phyloP scores from a whole-genome alignment of 2,797 vertebrate genomes.

The Ficedula albicollis region DNA sequence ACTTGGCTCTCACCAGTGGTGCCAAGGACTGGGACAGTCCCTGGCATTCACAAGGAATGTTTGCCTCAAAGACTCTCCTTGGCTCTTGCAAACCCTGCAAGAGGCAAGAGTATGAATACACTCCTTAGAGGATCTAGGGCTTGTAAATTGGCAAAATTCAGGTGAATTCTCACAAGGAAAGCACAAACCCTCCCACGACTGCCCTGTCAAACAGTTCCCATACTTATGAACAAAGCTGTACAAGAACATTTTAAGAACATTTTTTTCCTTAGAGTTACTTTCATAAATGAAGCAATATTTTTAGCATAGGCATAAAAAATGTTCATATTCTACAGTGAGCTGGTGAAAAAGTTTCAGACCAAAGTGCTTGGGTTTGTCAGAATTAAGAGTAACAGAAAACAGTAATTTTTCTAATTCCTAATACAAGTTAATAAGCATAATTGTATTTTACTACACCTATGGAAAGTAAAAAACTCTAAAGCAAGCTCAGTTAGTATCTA shows the following conservation, averaged over 20 bases:
- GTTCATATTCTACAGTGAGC: background rate
- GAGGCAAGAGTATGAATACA: background rate
- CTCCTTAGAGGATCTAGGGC: background rate
- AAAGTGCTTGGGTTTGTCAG: background rate
- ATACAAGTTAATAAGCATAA: background rate
- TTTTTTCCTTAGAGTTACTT: background rate
- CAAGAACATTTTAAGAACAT: background rate
- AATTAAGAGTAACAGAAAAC: background rate
- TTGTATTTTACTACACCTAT: background rate
- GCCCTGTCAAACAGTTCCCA: background rate
- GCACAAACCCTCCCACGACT: accelerated
- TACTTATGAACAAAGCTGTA: background rate
- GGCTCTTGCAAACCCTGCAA: background rate
- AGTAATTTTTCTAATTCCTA: background rate
- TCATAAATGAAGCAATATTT: background rate
- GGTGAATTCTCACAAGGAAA: background rate
- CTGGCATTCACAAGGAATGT: background rate
- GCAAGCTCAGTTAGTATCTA: background rate
- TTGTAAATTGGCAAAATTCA: background rate
- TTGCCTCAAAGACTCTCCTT: background rate
- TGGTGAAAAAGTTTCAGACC: background rate
- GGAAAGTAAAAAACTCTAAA: background rate
- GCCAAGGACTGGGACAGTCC: background rate
- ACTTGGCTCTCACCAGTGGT: background rate
- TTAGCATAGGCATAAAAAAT: background rate